phyloP scores from a whole-genome alignment of 2,113 vertebrate genomes.

The Meleagris gallopavo region DNA sequence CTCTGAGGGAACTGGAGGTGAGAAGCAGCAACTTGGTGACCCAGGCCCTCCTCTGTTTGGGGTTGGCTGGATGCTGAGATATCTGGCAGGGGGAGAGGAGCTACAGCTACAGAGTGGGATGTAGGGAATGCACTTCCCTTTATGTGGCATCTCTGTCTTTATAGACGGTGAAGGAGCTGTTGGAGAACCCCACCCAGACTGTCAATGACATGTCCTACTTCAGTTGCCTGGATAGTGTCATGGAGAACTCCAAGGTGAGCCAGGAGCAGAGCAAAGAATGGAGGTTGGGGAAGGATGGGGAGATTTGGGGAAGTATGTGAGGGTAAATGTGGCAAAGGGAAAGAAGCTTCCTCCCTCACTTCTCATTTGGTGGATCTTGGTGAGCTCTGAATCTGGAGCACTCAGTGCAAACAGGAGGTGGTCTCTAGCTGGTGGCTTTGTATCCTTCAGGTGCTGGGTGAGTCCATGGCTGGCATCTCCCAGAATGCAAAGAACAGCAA shows the following conservation, averaged over 20 bases:
- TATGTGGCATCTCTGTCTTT: neutral
- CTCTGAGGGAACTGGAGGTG: constrained; percentile 93
- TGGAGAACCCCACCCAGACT: constrained; percentile 95
- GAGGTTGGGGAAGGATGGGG: neutral
- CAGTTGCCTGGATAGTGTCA: constrained; percentile 96
- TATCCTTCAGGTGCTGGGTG: constrained; percentile 88
- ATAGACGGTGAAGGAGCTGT: constrained; percentile 91
- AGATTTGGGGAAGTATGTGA: neutral
- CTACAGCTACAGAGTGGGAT: neutral
- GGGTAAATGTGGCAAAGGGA: neutral
- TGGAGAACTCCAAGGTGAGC: constrained; percentile 98
- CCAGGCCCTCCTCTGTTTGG: neutral
- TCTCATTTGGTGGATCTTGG: neutral
- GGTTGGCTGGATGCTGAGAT: neutral
- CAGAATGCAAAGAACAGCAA: constrained; percentile 98
- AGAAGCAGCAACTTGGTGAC: neutral
- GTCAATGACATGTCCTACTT: constrained; percentile 96
- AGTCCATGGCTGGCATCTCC: constrained; percentile 98
- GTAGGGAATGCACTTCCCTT: neutral
- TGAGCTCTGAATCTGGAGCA: neutral
- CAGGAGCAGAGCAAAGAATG: neutral
- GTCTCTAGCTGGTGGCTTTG: neutral
- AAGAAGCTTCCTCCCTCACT: neutral
- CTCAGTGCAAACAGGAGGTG: accelerated
- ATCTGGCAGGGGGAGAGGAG: neutral